Evolutionary conservation across 2,113 vertebrate genomes (phyloP), one percentile per base, ranked within the genome.

Genomic region (Talpa occidentalis): DNA sequence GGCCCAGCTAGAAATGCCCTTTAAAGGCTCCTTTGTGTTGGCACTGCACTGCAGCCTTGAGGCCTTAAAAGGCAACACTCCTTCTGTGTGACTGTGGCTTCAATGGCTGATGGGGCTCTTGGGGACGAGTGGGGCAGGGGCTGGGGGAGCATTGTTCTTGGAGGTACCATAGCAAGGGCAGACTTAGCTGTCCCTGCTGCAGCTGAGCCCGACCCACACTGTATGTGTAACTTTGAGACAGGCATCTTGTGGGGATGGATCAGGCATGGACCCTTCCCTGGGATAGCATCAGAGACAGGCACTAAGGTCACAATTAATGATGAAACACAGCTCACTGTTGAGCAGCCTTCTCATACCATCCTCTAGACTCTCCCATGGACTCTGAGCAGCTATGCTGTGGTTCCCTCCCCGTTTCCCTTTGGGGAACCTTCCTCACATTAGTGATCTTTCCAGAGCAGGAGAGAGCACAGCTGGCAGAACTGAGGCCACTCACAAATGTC

Each of bases 21-120:
- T 97, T 96, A 86, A 95, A 93, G 93, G 88, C 77, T 82, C 97
- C 97, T 97, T 95, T 91, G 42, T 79, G 54, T 60, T 81, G 97
- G 82, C 76, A 52, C 37, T 89, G 82, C 76, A 52, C 37, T 89
- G 87, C 73, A 91, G 92, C 84, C 3, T 73, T 24, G n/a, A 96
- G 90, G 54, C 69, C 91, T 98, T 98, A 93, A 95, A 96, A 98
- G 96, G 95, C 32, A 10, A 96, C 73, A 54, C 78, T 60, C 84
- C 95, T 91, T 70, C 62, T 32, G 5, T 8, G 14, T 7, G 19
- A 49, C 40, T 62, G 70, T 62, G 88, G 76, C 67, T 74, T 81
- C 54, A 0, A 92, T 47, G 88, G 69, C 62, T 2, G 54, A 26
- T n/a, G 52, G 70, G 80, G 89, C 94, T 92, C 49, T 0, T 10